A percentile compares a stretch with the other conserved stretches of the same genome.
Evolutionary conservation across 2,797 vertebrate genomes (phyloP).

Genomic region (Octomys mimax): DNA sequence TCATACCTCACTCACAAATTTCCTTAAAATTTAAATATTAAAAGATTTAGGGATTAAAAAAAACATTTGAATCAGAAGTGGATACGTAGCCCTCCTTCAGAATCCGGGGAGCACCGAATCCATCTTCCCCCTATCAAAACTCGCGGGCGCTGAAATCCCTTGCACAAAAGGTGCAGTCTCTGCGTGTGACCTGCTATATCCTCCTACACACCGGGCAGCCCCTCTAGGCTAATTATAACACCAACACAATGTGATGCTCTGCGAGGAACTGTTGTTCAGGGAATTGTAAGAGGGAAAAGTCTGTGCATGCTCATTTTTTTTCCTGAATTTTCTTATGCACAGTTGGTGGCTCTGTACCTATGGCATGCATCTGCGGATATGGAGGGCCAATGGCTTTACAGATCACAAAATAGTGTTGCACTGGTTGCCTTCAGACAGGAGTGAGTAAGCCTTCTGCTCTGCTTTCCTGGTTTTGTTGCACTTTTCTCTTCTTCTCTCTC

Average conservation of each 20-base stretch:
- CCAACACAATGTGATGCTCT: too few relatives aligned
- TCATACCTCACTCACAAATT: background rate
- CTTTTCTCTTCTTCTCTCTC: background rate
- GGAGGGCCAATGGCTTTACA: background rate
- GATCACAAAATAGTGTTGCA: background rate
- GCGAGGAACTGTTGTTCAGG: background rate
- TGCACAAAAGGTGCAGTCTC: background rate
- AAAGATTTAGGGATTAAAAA: background rate
- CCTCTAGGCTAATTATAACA: background rate
- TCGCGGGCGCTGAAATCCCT: too few relatives aligned
- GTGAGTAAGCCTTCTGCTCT: background rate
- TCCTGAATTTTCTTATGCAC: background rate
- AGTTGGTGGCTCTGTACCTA: background rate
- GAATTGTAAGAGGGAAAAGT: background rate
- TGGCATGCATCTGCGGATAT: too few relatives aligned
- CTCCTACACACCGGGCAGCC: background rate
- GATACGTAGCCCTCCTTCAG: background rate
- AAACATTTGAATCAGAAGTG: background rate
- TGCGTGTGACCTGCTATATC: background rate
- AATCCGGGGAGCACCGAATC: too few relatives aligned
- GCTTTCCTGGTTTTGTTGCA: background rate
- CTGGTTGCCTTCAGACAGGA: background rate
- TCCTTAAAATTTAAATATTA: background rate
- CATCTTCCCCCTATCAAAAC: too few relatives aligned
- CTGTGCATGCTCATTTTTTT: background rate